Evolutionary conservation across 2,888 invertebrate genomes (phyloP).

Genomic region (Thera obeliscata): DNA sequence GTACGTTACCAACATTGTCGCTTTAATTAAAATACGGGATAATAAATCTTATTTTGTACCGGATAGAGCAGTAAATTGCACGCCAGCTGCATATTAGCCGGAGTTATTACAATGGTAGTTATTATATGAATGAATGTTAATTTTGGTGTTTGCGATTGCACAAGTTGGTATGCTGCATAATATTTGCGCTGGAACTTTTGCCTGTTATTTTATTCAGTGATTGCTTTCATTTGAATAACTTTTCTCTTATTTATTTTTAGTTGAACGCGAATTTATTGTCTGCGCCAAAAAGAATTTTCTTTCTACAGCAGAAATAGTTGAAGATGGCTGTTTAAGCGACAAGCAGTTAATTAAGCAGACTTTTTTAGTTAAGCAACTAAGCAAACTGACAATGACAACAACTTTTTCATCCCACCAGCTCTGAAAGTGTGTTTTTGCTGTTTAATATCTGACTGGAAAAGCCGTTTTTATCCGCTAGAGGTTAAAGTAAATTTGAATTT

Average conservation of each 20-base stretch:
- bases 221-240: constrained; percentile 14
- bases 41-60: constrained; percentile 38
- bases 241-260: not conserved
- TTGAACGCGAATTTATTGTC: no score
- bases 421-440: no score
- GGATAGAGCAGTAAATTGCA: constrained; percentile 37
- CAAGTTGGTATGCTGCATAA: constrained; percentile 31
- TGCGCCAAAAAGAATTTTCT: no score
- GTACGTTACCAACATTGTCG: constrained; percentile 33
- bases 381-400: no score
- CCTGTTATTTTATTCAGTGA: constrained; percentile 19
- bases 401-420: no score
- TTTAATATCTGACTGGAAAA: no score
- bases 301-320: no score
- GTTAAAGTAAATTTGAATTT: no score
- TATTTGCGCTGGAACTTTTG: constrained; percentile 21
- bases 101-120: constrained; percentile 35
- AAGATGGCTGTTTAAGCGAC: no score
- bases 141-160: constrained; percentile 40
- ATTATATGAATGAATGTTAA: constrained; percentile 40
- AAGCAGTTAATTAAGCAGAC: no score
- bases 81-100: constrained; percentile 34
- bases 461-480: no score
- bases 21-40: constrained; percentile 33
- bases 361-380: no score